A percentile compares a stretch with the other conserved stretches of the same genome.
Evolutionary conservation across 2,888 invertebrate species (phyloP).

Genomic region (Uloborus plumipes): DNA sequence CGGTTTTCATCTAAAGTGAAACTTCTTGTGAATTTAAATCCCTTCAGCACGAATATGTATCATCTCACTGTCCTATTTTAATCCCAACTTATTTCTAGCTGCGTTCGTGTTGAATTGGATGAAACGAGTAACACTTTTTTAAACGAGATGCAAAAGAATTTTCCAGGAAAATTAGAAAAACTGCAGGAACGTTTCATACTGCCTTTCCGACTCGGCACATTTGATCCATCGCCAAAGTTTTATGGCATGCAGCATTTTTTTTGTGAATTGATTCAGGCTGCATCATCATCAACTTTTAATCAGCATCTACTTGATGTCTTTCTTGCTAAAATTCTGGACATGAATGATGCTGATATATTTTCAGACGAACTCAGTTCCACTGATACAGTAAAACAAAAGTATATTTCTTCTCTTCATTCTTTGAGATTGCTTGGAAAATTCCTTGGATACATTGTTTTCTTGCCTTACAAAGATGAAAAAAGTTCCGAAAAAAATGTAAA

Average conservation of each 20-base stretch:
- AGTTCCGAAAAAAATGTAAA: conserved; percentile 68
- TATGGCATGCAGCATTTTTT: conserved; percentile 79
- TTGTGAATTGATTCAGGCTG: conserved; percentile 77
- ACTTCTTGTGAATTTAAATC: conserved; percentile 75
- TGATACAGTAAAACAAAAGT: conserved; percentile 69
- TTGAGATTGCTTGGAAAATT: conserved; percentile 84
- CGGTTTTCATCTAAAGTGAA: conserved; percentile 74
- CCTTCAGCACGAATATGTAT: conserved; percentile 80
- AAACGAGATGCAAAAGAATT: conserved; percentile 71
- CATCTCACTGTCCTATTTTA: conserved; percentile 85
- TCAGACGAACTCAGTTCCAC: conserved; percentile 51
- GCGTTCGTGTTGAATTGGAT: conserved; percentile 67
- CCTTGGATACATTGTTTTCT: conserved; percentile 81
- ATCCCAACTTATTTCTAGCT: conserved; percentile 73
- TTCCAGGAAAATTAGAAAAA: conserved; percentile 75
- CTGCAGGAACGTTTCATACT: conserved; percentile 74
- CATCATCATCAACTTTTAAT: conserved; percentile 76
- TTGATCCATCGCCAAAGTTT: conserved; percentile 71
- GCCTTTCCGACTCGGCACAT: conserved; percentile 70
- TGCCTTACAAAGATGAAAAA: conserved; percentile 77
- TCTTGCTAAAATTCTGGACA: conserved; percentile 78
- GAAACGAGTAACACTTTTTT: conserved; percentile 72
- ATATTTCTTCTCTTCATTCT: conserved; percentile 70
- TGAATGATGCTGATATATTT: conserved; percentile 73
- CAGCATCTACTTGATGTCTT: conserved; percentile 81